Conservation (phyloP, 1,140 invertebrate genomes). For the Caenorhabditis briggsae region DNA sequence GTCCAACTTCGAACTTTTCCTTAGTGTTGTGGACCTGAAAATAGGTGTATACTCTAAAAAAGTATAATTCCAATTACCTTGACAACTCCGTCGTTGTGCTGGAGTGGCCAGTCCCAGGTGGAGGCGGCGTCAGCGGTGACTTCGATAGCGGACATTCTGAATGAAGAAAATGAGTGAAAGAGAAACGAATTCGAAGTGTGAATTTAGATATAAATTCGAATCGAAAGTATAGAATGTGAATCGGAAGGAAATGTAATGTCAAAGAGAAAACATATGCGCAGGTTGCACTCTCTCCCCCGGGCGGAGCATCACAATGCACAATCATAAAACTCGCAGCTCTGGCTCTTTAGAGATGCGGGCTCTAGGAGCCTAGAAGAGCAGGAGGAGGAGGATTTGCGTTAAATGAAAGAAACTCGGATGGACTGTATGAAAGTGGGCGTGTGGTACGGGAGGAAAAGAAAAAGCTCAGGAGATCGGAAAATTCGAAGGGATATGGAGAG, state of each 20-base stretch:
- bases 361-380: not conserved
- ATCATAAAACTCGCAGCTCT: conserved; percentile 49
- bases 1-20: conserved; percentile 69
- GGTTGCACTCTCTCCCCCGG: conserved; percentile 8
- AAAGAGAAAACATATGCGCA: conserved; percentile 53
- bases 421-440: not conserved
- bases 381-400: not conserved
- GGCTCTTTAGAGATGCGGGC: not conserved
- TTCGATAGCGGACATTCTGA: conserved; percentile 62
- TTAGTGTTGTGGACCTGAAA: conserved; percentile 67
- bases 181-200: not conserved
- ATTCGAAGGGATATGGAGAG: not conserved
- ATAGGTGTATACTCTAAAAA: not conserved
- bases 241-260: conserved; percentile 22
- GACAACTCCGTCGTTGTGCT: conserved; percentile 69
- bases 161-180: not conserved
- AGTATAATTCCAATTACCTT: not conserved
- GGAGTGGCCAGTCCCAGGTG: conserved; percentile 68
- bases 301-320: conserved; percentile 40
- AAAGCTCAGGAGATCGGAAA: conserved; percentile 8
- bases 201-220: not conserved
- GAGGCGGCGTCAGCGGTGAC: conserved; percentile 64
- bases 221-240: not conserved
- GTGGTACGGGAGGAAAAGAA: not conserved
- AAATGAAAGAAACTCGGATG: conserved; percentile 4